Percentiles rank a stretch among this genome's conserved stretches.
These are phyloP conservation scores for Philantomba maxwellii DNA, from an alignment of 2,113 vertebrate species.

Conservation along the genomic window DNA sequence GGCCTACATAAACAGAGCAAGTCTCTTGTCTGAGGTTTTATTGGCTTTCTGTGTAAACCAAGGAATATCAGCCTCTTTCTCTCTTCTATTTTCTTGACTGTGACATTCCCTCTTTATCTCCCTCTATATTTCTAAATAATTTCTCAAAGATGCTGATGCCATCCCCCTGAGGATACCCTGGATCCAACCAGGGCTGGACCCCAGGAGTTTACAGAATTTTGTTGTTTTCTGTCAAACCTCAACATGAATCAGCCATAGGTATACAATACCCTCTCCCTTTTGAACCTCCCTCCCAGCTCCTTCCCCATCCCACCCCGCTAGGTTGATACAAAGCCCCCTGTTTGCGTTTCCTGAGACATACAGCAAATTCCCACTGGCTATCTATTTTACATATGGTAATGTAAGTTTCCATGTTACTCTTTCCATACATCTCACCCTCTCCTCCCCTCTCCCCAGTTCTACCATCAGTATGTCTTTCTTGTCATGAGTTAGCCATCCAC, in stretches of 20 bases:
- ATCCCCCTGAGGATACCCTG: too few species aligned
- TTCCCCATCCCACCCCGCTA: not conserved
- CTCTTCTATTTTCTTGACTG: too few species aligned
- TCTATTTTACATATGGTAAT: not conserved
- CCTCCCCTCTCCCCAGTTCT: not conserved
- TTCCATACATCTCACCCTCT: not conserved
- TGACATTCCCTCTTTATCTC: too few species aligned
- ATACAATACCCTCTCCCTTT: not conserved
- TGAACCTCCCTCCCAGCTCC: not conserved
- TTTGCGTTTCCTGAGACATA: not conserved
- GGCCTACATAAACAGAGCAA: too few species aligned
- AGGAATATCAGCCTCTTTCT: too few species aligned
- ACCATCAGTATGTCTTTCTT: not conserved
- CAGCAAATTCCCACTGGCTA: not conserved
- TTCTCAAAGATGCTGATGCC: too few species aligned
- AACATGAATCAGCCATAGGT: not conserved
- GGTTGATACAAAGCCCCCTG: not conserved
- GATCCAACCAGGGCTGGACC: too few species aligned
- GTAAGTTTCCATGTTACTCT: not conserved
- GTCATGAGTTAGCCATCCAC: not conserved
- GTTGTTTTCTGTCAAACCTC: not conserved
- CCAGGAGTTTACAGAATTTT: not conserved
- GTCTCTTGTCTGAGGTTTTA: too few species aligned
- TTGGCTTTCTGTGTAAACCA: too few species aligned
- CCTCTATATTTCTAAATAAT: too few species aligned